These are phyloP conservation scores for Melitaea cinxia DNA, from an alignment of 1,140 invertebrate genomes.

Conservation along the genomic window DNA sequence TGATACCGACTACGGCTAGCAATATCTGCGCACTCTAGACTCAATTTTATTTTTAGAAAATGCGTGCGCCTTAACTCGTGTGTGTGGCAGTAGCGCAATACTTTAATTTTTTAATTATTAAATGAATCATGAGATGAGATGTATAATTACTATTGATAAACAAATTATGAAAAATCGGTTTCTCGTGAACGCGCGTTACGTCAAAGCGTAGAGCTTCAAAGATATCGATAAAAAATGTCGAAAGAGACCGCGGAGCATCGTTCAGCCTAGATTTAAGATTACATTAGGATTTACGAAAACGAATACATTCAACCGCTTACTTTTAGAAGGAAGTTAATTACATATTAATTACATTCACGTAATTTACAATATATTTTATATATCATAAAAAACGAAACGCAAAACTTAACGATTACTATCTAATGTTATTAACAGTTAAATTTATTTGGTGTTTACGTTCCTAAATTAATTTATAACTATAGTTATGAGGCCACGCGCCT, in stretches of 20 bases:
- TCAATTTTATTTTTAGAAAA: not conserved
- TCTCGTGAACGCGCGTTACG: conserved; percentile 13
- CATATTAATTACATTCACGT: not conserved
- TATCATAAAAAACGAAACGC: conserved; percentile 24
- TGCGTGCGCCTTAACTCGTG: not conserved
- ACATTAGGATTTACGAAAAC: not conserved
- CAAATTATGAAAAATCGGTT: conserved; percentile 9
- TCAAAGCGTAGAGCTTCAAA: conserved; percentile 27
- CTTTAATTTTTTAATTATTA: not conserved
- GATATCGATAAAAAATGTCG: conserved; percentile 29
- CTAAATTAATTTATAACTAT: conserved; percentile 50
- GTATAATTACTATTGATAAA: not conserved
- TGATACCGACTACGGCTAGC: not conserved
- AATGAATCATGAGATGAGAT: not conserved
- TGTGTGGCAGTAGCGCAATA: not conserved
- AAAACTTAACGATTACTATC: conserved; percentile 39
- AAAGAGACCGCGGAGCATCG: conserved; percentile 3
- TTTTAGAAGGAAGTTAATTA: conserved; percentile 9
- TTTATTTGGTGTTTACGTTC: conserved; percentile 73
- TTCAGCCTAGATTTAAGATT: conserved; percentile 22
- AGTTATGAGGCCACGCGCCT: conserved; percentile 19
- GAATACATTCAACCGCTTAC: conserved; percentile 6
- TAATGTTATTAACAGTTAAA: conserved; percentile 45
- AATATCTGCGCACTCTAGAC: not conserved
- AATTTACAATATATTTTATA: conserved; percentile 33